These are phyloP conservation scores for Disparrhopalites patrizii DNA, from an alignment of 2,888 invertebrate genomes.

Conservation along the genomic window DNA sequence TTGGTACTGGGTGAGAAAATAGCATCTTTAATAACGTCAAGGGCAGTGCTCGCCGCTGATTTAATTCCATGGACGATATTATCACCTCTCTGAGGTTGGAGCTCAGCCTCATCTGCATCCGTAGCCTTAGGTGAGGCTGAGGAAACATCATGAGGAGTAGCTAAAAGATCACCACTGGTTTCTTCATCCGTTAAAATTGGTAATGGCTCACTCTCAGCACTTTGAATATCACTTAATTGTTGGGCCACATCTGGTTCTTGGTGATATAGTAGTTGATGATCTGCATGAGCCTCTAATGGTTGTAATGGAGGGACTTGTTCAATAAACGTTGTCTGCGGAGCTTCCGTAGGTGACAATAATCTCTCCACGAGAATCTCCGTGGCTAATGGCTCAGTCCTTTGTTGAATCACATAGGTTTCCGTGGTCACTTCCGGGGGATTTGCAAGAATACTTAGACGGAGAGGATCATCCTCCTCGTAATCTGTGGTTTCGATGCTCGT, in stretches of 20 bases:
- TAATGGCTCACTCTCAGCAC: not conserved
- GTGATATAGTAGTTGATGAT: too few relatives aligned
- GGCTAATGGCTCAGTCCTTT: not conserved
- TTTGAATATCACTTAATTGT: not conserved
- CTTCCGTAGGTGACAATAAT: not conserved
- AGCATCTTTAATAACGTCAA: conserved; percentile 3
- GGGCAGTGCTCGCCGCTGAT: not conserved
- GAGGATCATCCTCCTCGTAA: not conserved
- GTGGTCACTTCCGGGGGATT: not conserved
- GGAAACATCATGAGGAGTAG: too few relatives aligned
- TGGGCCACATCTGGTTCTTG: not conserved
- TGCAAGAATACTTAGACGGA: too few relatives aligned
- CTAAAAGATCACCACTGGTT: too few relatives aligned
- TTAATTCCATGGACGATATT: conserved; percentile 3
- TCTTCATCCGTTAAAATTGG: not conserved
- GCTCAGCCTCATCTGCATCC: not conserved
- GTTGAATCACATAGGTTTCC: not conserved
- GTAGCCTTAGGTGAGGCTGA: not conserved
- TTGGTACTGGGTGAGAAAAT: not conserved
- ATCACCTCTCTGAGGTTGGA: not conserved
- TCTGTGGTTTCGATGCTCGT: not conserved
- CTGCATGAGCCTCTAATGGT: too few relatives aligned
- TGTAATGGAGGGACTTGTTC: too few relatives aligned
- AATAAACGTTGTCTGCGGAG: too few relatives aligned
- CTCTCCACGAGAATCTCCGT: not conserved